These are phyloP conservation scores for Hydraecia micacea DNA, from an alignment of 2,888 invertebrate species.

Conservation along the genomic window DNA sequence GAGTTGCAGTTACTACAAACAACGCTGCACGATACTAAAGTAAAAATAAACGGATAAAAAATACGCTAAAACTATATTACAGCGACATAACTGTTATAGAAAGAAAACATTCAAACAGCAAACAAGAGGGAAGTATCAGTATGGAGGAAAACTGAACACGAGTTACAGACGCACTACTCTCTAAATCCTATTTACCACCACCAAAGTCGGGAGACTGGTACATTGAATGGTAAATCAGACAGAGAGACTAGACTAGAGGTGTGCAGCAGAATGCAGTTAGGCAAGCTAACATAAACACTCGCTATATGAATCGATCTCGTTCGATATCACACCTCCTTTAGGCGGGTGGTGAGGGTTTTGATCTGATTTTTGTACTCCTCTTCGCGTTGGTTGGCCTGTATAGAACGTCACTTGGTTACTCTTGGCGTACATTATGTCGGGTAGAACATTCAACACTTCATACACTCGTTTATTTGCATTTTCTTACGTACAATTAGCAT, in stretches of 20 bases:
- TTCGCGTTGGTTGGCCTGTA: constrained; percentile 99
- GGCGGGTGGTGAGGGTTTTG: constrained; percentile 99
- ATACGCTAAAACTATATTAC: constrained; percentile 73
- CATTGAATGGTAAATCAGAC: constrained; percentile 72
- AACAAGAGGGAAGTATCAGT: constrained; percentile 72
- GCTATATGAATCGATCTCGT: constrained; percentile 79
- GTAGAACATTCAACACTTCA: constrained; percentile 33
- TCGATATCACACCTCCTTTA: constrained; percentile 97
- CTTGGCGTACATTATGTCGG: constrained; percentile 30
- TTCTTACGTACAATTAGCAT: constrained; percentile 62
- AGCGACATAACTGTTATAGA: constrained; percentile 72
- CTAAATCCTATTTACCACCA: constrained; percentile 77
- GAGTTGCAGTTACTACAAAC: constrained; percentile 60
- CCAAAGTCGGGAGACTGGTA: constrained; percentile 56
- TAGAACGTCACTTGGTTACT: constrained; percentile 79
- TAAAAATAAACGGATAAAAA: constrained; percentile 59
- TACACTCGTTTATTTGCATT: constrained; percentile 55
- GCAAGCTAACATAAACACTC: constrained; percentile 85
- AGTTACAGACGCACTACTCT: constrained; percentile 77
- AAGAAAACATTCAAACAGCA: constrained; percentile 78
- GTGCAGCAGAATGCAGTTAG: constrained; percentile 86
- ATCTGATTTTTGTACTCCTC: constrained; percentile 99
- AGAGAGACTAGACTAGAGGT: constrained; percentile 74
- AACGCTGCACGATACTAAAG: constrained; percentile 75
- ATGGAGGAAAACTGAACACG: constrained; percentile 75